Evolutionary conservation across 2,797 vertebrate genomes (phyloP).

Genomic region (Dicrostonyx torquatus): DNA sequence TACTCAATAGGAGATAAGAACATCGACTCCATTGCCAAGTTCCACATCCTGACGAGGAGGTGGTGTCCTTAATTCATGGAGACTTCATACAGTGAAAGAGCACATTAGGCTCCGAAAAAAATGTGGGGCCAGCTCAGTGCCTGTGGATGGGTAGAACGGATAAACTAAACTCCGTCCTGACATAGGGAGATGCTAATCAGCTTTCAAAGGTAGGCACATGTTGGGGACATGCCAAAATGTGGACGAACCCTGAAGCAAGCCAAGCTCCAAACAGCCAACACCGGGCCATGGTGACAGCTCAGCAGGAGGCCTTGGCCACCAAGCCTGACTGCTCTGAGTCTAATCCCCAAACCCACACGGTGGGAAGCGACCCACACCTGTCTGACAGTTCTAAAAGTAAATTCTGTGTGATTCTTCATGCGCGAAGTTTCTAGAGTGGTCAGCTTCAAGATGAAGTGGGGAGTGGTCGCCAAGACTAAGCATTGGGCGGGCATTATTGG

Average conservation of each 20-base stretch:
- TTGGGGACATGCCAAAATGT: neutral
- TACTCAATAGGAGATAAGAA: neutral
- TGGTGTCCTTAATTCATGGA: neutral
- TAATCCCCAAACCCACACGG: neutral
- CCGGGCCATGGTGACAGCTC: neutral
- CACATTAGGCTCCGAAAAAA: neutral
- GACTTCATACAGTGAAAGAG: neutral
- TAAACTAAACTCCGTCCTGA: neutral
- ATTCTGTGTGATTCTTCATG: neutral
- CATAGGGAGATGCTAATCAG: neutral
- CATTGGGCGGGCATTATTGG: neutral
- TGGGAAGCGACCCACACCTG: neutral
- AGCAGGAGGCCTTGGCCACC: neutral
- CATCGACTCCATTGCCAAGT: too few species aligned
- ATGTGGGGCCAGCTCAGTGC: neutral
- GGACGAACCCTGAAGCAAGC: neutral
- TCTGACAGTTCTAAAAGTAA: neutral
- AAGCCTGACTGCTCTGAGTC: neutral
- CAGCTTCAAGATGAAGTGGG: neutral
- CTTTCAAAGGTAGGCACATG: neutral
- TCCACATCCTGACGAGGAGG: fast-evolving
- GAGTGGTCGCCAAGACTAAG: neutral
- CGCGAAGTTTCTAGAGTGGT: neutral
- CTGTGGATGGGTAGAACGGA: neutral
- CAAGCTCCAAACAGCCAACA: neutral